Conservation (phyloP, 2,113 vertebrate species). For the Pelecanus crispus region DNA sequence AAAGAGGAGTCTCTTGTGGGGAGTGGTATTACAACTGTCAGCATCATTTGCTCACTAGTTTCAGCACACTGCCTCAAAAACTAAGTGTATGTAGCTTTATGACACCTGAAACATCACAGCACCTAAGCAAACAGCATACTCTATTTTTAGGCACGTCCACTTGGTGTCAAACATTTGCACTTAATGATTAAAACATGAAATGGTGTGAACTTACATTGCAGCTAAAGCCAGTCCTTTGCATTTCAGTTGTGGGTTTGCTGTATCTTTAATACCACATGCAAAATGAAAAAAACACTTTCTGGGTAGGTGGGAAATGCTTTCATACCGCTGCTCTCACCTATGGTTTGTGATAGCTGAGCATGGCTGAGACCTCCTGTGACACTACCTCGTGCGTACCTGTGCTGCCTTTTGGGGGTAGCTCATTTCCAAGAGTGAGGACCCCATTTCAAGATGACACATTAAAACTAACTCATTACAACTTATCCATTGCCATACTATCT, state of each 20-base stretch:
- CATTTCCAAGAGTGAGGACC: background rate
- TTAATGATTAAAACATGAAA: background rate
- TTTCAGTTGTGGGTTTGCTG: background rate
- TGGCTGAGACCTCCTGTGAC: background rate
- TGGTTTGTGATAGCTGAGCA: background rate
- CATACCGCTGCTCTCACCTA: background rate
- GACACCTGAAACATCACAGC: background rate
- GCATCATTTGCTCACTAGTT: background rate
- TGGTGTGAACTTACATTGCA: background rate
- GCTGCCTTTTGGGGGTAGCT: background rate
- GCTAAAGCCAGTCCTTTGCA: background rate
- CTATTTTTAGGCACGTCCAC: background rate
- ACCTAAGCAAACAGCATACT: background rate
- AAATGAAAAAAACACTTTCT: background rate
- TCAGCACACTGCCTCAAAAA: background rate
- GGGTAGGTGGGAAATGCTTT: background rate
- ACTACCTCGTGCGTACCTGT: fast-evolving
- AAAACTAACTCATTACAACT: background rate
- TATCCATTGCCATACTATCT: background rate
- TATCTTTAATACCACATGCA: background rate
- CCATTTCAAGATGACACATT: background rate
- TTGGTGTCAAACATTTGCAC: background rate
- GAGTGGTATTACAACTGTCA: background rate
- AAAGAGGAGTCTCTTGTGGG: fast-evolving
- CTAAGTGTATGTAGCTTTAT: background rate